phyloP scores from a whole-genome alignment of 2,113 vertebrate genomes.

The Nyctereutes procyonoides region DNA sequence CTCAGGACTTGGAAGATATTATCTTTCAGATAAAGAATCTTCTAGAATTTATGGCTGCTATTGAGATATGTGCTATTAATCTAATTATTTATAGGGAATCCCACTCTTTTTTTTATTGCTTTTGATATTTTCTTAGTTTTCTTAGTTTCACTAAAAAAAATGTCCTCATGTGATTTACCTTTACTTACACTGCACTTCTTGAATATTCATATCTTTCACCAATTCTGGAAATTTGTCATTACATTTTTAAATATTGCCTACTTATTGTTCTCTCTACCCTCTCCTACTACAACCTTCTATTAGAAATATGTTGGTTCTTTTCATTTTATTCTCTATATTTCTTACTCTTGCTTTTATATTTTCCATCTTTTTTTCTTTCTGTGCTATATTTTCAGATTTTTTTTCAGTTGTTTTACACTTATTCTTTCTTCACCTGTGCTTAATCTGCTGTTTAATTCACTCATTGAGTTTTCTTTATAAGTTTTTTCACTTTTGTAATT shows the following conservation, averaged over 20 bases:
- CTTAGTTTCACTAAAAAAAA: background rate
- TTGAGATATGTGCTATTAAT: background rate
- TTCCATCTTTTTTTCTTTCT: background rate
- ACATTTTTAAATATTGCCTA: background rate
- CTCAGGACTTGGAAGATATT: background rate
- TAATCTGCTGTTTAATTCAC: background rate
- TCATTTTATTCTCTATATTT: constrained; percentile 26
- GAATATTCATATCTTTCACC: background rate
- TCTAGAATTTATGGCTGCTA: background rate
- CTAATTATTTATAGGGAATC: background rate
- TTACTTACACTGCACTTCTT: background rate
- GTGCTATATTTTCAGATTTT: background rate
- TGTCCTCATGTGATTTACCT: background rate
- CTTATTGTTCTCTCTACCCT: background rate
- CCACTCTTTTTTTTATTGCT: background rate
- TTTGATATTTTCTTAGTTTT: constrained; percentile 33
- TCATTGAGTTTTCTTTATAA: background rate
- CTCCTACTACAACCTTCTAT: background rate
- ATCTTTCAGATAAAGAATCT: background rate
- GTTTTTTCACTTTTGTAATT: background rate
- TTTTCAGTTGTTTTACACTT: background rate
- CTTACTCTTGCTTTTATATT: background rate
- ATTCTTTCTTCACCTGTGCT: background rate
- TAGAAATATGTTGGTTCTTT: background rate
- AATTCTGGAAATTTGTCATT: background rate